Evolutionary conservation across 1,140 invertebrate genomes (phyloP).

Genomic region (Potamilus streckersoni): DNA sequence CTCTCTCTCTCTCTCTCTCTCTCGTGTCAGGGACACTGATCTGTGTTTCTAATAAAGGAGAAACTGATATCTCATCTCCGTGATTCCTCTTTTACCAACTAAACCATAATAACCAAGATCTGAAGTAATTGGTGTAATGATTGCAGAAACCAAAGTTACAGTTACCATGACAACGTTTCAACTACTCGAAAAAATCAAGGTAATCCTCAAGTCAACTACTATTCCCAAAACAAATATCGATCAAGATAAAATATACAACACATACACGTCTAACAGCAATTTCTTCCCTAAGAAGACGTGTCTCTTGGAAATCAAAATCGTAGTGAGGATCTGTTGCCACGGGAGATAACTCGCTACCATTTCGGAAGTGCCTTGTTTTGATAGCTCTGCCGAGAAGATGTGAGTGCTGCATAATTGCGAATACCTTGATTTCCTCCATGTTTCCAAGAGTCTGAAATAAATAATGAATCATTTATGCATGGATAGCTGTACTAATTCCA

Average conservation of each 20-base stretch:
- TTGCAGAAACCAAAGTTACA: not conserved
- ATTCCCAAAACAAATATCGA: not conserved
- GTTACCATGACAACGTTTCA: not conserved
- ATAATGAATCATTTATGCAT: no score
- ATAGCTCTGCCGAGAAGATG: constrained; percentile 31
- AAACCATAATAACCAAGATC: not conserved
- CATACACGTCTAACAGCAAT: constrained; percentile 3
- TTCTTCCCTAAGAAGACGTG: constrained; percentile 21
- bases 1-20: no score
- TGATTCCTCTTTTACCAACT: not conserved
- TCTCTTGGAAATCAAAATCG: constrained; percentile 41
- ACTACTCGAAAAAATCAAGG: not conserved
- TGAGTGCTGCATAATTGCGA: constrained; percentile 27
- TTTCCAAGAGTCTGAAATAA: not conserved
- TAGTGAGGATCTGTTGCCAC: constrained; percentile 30
- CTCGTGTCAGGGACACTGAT: no score
- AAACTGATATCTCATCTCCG: no score
- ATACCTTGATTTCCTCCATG: constrained; percentile 25
- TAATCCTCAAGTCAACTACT: not conserved
- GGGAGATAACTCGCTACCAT: constrained; percentile 30
- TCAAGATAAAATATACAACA: not conserved
- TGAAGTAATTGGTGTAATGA: not conserved
- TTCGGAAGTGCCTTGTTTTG: constrained; percentile 31
- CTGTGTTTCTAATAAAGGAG: no score
- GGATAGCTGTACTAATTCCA: no score